These are phyloP conservation scores for Propithecus coquereli DNA, from an alignment of 2,113 vertebrate species.

Conservation along the genomic window DNA sequence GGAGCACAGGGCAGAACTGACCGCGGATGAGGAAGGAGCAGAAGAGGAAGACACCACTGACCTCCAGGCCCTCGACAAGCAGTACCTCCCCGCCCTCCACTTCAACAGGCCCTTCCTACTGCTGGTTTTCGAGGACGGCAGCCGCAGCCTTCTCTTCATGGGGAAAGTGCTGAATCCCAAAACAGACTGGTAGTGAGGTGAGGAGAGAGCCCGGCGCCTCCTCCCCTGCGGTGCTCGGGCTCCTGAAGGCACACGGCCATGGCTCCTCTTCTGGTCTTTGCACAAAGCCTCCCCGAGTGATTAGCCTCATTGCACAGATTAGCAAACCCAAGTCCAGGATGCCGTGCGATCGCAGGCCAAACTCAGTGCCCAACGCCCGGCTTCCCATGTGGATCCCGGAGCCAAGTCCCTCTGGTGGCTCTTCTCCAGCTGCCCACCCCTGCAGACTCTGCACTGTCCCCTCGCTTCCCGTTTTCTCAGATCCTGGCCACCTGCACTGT, in stretches of 20 bases:
- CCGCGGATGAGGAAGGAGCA: conserved; percentile 86
- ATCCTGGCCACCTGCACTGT: background rate
- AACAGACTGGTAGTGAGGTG: background rate
- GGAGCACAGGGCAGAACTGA: conserved; percentile 83
- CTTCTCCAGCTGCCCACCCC: background rate
- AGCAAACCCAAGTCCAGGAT: background rate
- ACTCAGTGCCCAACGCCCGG: too few relatives aligned
- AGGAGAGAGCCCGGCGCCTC: background rate
- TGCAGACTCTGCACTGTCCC: background rate
- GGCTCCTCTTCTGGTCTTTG: background rate
- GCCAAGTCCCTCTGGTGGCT: background rate
- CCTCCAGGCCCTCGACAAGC: background rate
- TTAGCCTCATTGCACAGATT: background rate
- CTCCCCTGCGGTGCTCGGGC: too few relatives aligned
- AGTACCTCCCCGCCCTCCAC: rapidly evolving
- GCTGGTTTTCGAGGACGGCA: conserved; percentile 77
- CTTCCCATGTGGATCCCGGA: background rate
- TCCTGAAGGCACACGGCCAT: background rate
- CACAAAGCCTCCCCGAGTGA: background rate
- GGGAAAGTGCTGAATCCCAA: conserved; percentile 85
- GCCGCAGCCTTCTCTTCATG: conserved; percentile 81
- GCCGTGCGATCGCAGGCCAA: background rate
- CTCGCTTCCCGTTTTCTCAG: background rate
- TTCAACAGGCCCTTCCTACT: conserved; percentile 85
- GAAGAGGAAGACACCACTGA: conserved; percentile 78